Percentiles rank a stretch among this genome's conserved stretches.
Evolutionary conservation across 2,888 invertebrate species (phyloP).

Genomic region (Philhelius pedissequus): DNA sequence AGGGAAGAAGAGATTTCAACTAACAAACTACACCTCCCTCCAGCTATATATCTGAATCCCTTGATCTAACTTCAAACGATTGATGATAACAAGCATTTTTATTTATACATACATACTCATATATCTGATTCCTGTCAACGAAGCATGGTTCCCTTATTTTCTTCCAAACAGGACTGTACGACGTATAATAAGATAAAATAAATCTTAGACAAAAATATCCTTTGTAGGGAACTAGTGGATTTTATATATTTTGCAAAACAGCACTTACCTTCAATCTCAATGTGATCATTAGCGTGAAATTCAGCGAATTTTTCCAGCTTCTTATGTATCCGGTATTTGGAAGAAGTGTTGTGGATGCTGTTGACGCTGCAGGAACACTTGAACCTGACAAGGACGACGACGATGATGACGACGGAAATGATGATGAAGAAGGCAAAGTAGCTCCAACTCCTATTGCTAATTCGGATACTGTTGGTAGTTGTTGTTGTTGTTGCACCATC

Average conservation of each 20-base stretch:
- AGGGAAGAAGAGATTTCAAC: neutral
- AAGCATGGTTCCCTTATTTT: conserved; percentile 26
- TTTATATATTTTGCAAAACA: neutral
- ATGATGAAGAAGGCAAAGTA: neutral
- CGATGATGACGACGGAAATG: conserved; percentile 18
- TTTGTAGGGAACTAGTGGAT: neutral
- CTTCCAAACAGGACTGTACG: neutral
- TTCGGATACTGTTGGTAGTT: conserved; percentile 30
- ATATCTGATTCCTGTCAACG: conserved; percentile 44
- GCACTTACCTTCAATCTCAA: conserved; percentile 75
- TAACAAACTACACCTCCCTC: neutral
- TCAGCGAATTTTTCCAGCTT: conserved; percentile 76
- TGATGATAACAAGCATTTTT: conserved; percentile 42
- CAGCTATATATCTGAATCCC: neutral
- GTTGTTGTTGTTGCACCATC: conserved; percentile 29
- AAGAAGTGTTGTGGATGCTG: conserved; percentile 74
- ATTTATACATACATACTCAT: no score
- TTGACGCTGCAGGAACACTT: conserved; percentile 54
- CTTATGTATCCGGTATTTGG: conserved; percentile 75
- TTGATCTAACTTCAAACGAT: conserved; percentile 49
- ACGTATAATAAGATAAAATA: neutral
- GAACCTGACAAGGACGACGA: conserved; percentile 34
- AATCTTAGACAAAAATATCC: conserved; percentile 22
- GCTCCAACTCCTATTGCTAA: conserved; percentile 34
- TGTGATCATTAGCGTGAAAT: conserved; percentile 78